These are phyloP conservation scores for Eupristina koningsbergeri DNA, from an alignment of 1,140 invertebrate species.

Conservation along the genomic window DNA sequence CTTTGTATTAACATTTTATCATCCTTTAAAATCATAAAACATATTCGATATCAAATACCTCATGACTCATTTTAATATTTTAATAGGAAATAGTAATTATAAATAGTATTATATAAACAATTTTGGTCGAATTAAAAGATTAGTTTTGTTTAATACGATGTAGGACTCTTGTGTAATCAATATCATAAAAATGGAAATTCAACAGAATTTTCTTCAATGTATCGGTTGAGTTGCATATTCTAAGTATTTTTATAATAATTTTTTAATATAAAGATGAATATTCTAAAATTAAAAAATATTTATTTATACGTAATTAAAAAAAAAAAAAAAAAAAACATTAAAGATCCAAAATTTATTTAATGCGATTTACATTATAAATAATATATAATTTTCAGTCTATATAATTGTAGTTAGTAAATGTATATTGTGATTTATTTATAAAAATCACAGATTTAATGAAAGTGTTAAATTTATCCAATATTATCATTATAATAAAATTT, in stretches of 20 bases:
- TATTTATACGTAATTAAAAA: too few species aligned
- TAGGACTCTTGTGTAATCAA: background rate
- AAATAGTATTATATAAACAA: too few species aligned
- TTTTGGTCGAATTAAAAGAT: constrained; percentile 4
- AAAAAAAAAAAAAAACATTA: too few species aligned
- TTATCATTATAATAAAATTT: constrained; percentile 23
- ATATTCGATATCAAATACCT: background rate
- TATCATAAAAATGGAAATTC: constrained; percentile 36
- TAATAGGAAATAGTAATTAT: too few species aligned
- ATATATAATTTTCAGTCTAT: constrained; percentile 23
- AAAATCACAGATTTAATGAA: background rate
- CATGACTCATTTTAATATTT: too few species aligned
- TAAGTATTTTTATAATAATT: constrained; percentile 24
- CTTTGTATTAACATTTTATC: constrained; percentile 1
- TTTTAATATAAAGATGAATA: constrained; percentile 16
- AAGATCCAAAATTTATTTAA: background rate
- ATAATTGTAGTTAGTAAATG: background rate
- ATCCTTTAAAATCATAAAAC: constrained; percentile 2
- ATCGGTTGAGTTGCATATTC: constrained; percentile 16
- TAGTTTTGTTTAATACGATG: constrained; percentile 11
- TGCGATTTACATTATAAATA: background rate
- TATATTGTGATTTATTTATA: background rate
- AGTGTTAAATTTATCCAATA: background rate
- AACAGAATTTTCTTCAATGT: background rate
- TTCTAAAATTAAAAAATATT: background rate